Base-by-base conservation (phyloP, 2,797 vertebrate species). In the Enteromius thamalakanensis region DNA sequence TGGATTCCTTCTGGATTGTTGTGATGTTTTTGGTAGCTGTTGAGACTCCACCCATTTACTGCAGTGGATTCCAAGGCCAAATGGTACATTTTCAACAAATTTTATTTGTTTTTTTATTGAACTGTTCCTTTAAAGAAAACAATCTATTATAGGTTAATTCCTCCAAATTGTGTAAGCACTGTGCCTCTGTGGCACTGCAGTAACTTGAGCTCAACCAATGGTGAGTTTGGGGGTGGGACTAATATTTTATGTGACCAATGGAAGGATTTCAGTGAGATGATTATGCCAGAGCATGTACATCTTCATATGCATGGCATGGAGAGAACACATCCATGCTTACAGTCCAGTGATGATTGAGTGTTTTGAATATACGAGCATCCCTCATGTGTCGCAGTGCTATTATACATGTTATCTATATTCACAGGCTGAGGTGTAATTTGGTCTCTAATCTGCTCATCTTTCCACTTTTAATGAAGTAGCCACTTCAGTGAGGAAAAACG, bases 401-500 rank as follows among this genome's bases (percentile, higher is more conserved):
- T 79, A 76, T 68, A 47, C 49, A 34, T 84, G 69, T 85, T 83
- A 77, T 78, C 76, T 79, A 17, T 78, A 69, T 76, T 92, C 90
- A 87, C 92, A 93, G 91, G 89, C 91, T 89, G 90, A 90, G 87
- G 87, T 86, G 85, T 89, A 90, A 87, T 90, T 89, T 88, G 83
- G 89, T 89, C 89, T 92, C 90, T 91, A 90, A 84, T 89, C 90
- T 92, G 86, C 92, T 92, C 93, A 94, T 94, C 93, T 92, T 90
- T 88, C 89, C 85, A 92, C 91, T 91, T 93, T 90, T 93, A 93
- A 94, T 94, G 91, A 94, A 93, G 92, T 92, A 90, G 87, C 90
- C 87, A 93, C 92, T 92, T 93, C 92, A 91, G 90, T 89, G 88
- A 87, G 85, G 89, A 84, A 90, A 90, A 93, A 93, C 89, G 86